Evolutionary conservation across 2,113 vertebrate genomes (phyloP).

Genomic region (Illadopsis cleaveri): DNA sequence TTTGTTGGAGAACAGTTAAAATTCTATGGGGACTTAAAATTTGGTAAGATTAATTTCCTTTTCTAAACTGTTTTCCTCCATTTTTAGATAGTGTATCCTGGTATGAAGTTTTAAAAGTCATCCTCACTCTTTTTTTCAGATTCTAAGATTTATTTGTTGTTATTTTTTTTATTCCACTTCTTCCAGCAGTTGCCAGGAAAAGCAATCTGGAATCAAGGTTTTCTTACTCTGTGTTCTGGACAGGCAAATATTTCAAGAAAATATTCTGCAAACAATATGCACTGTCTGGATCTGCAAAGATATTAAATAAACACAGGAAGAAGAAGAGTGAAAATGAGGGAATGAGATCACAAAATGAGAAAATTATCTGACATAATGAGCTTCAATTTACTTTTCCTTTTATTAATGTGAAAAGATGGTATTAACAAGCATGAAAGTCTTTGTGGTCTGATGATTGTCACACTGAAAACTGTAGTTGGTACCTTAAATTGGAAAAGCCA

Average conservation of each 20-base stretch:
- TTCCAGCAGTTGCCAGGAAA: background rate
- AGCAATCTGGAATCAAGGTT: background rate
- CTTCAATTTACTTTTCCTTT: conserved; percentile 3
- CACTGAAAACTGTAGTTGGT: background rate
- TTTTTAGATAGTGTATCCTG: background rate
- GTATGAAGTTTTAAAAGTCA: background rate
- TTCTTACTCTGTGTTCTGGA: background rate
- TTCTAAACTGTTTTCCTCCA: background rate
- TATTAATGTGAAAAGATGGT: background rate
- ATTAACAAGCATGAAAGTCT: background rate
- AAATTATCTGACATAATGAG: background rate
- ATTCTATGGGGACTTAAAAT: background rate
- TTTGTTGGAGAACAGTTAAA: background rate
- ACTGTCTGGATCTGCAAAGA: background rate
- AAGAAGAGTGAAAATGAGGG: background rate
- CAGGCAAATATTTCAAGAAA: background rate
- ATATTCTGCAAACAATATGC: background rate
- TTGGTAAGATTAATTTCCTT: background rate
- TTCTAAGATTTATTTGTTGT: background rate
- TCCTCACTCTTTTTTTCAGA: background rate
- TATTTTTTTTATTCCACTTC: background rate
- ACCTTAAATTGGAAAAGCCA: background rate
- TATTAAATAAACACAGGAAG: background rate
- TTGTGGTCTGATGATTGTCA: background rate
- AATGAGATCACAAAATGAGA: background rate